These are phyloP conservation scores for Liopterus haemorrhoidalis DNA, from an alignment of 2,888 invertebrate species.

Conservation along the genomic window DNA sequence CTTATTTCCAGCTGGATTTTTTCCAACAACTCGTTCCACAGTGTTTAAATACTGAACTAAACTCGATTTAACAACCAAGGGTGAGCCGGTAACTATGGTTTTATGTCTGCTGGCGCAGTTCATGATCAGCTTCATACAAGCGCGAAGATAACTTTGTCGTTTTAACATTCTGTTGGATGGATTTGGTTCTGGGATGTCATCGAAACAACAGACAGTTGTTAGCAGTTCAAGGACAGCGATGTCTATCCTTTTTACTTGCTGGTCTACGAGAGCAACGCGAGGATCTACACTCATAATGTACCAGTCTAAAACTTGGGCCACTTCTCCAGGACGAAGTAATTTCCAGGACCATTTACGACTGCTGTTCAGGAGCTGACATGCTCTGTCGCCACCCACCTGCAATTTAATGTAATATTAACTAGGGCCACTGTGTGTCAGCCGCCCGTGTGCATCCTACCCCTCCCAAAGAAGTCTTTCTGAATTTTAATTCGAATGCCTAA, in stretches of 20 bases:
- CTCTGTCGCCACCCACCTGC: no score
- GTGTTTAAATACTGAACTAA: no score
- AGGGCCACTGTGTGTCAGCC: no score
- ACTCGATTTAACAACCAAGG: no score
- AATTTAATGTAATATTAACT: no score
- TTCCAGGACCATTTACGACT: no score
- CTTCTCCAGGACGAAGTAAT: no score
- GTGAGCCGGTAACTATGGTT: constrained; percentile 45
- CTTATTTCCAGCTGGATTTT: constrained; percentile 50
- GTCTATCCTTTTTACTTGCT: constrained; percentile 44
- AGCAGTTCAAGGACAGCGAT: constrained; percentile 11
- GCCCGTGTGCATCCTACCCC: no score
- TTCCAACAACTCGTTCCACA: constrained; percentile 46
- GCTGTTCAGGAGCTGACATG: no score
- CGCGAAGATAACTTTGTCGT: constrained; percentile 56
- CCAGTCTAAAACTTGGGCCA: constrained; percentile 67
- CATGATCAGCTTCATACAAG: constrained; percentile 54
- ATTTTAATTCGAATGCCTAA: no score
- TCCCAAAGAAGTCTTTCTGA: no score
- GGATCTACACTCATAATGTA: constrained; percentile 68
- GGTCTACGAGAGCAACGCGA: constrained; percentile 55
- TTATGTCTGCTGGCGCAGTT: constrained; percentile 52
- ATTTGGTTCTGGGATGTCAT: no score
- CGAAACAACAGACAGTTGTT: constrained; percentile 5
- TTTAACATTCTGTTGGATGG: constrained; percentile 39